These are phyloP conservation scores for Frankliniella intonsa DNA, from an alignment of 2,888 invertebrate species.

Conservation along the genomic window DNA sequence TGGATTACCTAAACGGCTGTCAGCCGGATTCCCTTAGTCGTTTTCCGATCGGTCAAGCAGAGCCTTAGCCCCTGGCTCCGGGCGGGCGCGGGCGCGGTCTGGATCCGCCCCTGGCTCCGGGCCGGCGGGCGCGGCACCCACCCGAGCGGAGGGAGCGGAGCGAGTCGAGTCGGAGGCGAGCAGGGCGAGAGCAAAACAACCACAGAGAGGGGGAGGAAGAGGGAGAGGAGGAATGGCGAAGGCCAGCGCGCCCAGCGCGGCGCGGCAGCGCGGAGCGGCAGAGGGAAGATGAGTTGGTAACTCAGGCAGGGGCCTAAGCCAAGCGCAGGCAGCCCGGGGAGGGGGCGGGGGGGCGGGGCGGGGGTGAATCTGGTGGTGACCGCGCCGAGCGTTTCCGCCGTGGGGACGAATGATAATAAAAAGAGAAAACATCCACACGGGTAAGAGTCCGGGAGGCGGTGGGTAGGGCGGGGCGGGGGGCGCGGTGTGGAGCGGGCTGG, in stretches of 20 bases:
- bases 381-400: slow-evolving; percentile 12
- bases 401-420: slow-evolving; percentile 24
- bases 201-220: not conserved
- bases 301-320: not conserved
- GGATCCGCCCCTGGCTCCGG: not conserved
- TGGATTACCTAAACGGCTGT: no score
- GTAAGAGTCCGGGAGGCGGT: not conserved
- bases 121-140: not conserved
- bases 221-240: not conserved
- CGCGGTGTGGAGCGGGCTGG: not conserved
- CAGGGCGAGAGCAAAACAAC: not conserved
- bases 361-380: not conserved
- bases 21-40: no score
- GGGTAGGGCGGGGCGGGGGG: not conserved
- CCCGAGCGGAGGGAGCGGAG: not conserved
- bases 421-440: slow-evolving; percentile 1
- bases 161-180: not conserved
- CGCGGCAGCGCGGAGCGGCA: no score
- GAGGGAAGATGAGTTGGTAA: no score
- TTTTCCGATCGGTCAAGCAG: no score
- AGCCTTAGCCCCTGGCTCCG: not conserved
- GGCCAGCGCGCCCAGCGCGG: not conserved
- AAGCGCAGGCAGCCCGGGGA: no score
- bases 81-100: not conserved
- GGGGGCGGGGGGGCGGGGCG: not conserved